A percentile compares a stretch with the other conserved stretches of the same genome.
Conservation (phyloP, 2,113 vertebrate genomes). For the Ceratotherium simum region DNA sequence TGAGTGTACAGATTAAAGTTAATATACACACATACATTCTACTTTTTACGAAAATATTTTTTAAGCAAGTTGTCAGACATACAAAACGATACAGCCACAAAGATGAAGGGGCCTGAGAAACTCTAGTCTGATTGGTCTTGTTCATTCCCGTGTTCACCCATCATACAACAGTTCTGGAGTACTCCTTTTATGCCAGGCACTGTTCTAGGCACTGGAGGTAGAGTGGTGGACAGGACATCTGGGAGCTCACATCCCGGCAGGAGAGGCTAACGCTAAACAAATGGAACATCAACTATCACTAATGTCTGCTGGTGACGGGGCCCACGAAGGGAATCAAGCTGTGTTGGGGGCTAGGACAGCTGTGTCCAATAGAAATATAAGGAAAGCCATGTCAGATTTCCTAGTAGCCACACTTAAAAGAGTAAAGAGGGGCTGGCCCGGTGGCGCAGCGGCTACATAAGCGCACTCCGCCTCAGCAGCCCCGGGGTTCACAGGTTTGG, state of each 20-base stretch:
- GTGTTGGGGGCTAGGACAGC: not conserved
- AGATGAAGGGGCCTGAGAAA: not conserved
- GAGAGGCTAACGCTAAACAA: not conserved
- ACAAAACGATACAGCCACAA: not conserved
- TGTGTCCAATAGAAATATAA: not conserved
- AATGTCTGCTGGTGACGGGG: not conserved
- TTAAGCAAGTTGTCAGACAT: not conserved
- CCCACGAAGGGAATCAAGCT: not conserved
- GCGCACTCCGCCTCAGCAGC: too few relatives aligned
- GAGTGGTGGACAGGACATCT: not conserved
- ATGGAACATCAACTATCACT: not conserved
- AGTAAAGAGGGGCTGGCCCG: not conserved
- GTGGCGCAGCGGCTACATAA: too few relatives aligned
- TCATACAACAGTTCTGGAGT: not conserved
- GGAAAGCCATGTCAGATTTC: not conserved
- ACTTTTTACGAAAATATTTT: not conserved
- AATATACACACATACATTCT: not conserved
- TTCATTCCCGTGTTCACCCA: not conserved
- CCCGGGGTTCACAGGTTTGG: too few relatives aligned
- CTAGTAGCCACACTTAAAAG: slow-evolving; percentile 9
- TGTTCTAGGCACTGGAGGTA: not conserved
- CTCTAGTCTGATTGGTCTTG: not conserved
- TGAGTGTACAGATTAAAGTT: not conserved
- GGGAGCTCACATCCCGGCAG: not conserved
- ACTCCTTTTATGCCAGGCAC: not conserved